phyloP scores from a whole-genome alignment of 2,888 invertebrate genomes.

The Tricholauxania praeusta region DNA sequence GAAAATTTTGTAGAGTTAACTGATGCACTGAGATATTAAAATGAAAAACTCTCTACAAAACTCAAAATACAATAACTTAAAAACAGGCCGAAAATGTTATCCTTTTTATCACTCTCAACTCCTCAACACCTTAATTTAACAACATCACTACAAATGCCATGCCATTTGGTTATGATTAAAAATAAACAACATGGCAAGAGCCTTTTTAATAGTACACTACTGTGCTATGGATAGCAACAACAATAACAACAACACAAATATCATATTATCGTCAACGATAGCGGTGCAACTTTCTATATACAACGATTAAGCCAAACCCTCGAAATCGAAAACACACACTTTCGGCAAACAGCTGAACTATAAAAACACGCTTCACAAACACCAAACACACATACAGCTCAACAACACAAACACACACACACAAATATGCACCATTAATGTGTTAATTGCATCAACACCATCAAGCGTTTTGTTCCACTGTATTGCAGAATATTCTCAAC shows the following conservation, averaged over 20 bases:
- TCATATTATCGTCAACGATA: constrained; percentile 7
- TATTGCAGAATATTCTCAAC: constrained; percentile 24
- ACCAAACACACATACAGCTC: too few relatives aligned
- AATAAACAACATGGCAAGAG: constrained; percentile 1
- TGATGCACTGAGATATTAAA: not conserved
- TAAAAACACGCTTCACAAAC: too few relatives aligned
- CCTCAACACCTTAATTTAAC: too few relatives aligned
- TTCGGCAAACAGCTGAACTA: too few relatives aligned
- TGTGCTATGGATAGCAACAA: constrained; percentile 2
- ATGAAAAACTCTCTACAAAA: constrained; percentile 5
- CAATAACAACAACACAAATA: not conserved
- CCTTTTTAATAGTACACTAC: constrained; percentile 8
- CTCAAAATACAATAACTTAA: not conserved
- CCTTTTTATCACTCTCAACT: not conserved
- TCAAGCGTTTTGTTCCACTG: constrained; percentile 6
- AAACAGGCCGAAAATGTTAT: not conserved
- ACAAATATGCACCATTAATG: not conserved
- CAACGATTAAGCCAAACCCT: too few relatives aligned
- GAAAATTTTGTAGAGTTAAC: too few relatives aligned
- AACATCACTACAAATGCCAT: too few relatives aligned
- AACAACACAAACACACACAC: too few relatives aligned
- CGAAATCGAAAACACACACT: not conserved
- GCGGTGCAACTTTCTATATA: not conserved
- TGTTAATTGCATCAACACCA: not conserved
- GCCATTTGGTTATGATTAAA: too few relatives aligned